These are phyloP conservation scores for Epirrhoe alternata DNA, from an alignment of 2,888 invertebrate species.

Conservation along the genomic window DNA sequence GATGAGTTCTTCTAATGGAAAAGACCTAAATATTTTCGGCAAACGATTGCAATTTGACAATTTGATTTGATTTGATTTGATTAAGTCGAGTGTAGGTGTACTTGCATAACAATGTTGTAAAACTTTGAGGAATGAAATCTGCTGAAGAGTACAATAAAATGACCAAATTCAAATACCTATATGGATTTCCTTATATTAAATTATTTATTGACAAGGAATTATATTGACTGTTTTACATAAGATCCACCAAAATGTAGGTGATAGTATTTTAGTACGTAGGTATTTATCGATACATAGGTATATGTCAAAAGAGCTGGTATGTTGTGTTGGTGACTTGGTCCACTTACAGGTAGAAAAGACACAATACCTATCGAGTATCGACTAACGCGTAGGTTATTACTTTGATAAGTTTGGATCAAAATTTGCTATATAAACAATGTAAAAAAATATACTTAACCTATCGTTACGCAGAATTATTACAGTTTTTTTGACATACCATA, in stretches of 20 bases:
- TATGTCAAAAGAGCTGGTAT: constrained; percentile 20
- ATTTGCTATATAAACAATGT: background rate
- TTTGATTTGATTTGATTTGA: no score
- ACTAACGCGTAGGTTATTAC: background rate
- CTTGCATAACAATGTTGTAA: background rate
- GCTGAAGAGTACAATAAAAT: constrained; percentile 78
- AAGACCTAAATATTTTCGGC: background rate
- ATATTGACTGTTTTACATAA: constrained; percentile 55
- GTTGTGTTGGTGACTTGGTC: no score
- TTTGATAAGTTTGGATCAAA: background rate
- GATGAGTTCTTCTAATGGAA: background rate
- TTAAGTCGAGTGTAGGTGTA: no score
- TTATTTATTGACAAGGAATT: constrained; percentile 49
- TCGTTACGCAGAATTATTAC: background rate
- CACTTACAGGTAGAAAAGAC: background rate
- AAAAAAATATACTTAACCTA: background rate
- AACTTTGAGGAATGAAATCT: constrained; percentile 41
- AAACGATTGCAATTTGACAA: background rate
- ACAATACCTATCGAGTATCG: background rate
- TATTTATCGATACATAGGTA: constrained; percentile 34
- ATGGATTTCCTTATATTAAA: constrained; percentile 36
- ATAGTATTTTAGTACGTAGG: constrained; percentile 41
- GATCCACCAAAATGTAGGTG: constrained; percentile 34
- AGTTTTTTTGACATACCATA: constrained; percentile 9
- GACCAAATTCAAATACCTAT: constrained; percentile 59